Evolutionary conservation across 2,888 invertebrate species (phyloP).

Genomic region (Vesta saturnalis): DNA sequence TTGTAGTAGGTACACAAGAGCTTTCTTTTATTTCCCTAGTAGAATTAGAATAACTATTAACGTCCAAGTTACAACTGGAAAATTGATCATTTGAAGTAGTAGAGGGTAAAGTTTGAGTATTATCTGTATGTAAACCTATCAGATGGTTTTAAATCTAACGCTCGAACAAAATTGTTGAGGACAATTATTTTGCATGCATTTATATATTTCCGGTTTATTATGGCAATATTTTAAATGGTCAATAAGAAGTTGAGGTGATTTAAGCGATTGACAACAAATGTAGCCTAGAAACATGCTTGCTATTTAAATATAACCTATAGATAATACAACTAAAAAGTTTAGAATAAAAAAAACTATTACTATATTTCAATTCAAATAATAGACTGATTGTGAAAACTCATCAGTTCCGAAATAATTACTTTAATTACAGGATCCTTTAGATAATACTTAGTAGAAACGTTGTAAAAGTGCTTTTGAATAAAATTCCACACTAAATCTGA

Average conservation of each 20-base stretch:
- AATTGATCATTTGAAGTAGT: not conserved
- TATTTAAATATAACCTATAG: not conserved
- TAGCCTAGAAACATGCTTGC: not conserved
- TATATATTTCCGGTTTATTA: not conserved
- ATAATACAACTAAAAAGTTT: not conserved
- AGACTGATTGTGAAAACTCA: not conserved
- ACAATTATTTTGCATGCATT: not conserved
- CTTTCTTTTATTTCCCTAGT: not conserved
- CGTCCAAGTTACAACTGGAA: not conserved
- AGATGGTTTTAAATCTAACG: not conserved
- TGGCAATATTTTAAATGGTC: not conserved
- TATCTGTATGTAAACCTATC: not conserved
- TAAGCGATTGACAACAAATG: not conserved
- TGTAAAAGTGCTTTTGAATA: constrained; percentile 8
- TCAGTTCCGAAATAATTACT: not conserved
- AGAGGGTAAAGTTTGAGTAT: not conserved
- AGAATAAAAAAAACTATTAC: not conserved
- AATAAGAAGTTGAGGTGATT: not conserved
- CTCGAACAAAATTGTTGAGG: not conserved
- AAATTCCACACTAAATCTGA: not conserved
- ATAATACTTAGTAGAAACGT: not conserved
- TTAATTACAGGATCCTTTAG: not conserved
- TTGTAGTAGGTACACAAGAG: not conserved
- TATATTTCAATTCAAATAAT: not conserved
- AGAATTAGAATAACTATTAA: not conserved